Conservation (phyloP, 2,113 vertebrate species). For the Agapornis roseicollis region DNA sequence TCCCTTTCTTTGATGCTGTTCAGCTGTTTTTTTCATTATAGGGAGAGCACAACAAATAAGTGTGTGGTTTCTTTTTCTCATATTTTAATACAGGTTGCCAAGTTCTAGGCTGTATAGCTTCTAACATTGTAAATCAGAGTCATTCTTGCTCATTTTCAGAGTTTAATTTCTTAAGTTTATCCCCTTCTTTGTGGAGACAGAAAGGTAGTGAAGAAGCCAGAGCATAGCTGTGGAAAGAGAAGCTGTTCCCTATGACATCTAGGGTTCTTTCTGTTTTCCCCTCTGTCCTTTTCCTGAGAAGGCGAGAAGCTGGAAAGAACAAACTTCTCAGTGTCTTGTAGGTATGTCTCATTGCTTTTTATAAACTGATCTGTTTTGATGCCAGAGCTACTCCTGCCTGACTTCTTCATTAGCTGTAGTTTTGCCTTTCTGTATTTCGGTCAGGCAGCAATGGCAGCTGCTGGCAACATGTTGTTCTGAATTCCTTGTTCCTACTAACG, state of each 20-base stretch:
- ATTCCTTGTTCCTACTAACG: background rate
- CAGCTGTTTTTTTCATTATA: background rate
- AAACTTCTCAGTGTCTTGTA: background rate
- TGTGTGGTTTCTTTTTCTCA: background rate
- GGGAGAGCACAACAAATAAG: background rate
- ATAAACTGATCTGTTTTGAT: background rate
- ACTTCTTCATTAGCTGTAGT: background rate
- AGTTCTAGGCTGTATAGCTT: background rate
- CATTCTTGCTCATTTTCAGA: background rate
- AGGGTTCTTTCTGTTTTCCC: background rate
- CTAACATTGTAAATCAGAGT: background rate
- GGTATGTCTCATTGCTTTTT: background rate
- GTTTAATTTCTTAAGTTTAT: background rate
- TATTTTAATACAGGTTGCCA: background rate
- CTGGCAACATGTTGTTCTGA: background rate
- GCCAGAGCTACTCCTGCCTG: background rate
- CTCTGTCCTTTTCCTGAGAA: background rate
- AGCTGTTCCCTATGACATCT: fast-evolving
- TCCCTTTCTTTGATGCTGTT: background rate
- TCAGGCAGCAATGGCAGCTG: background rate
- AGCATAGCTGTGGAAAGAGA: background rate
- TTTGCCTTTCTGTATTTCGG: background rate
- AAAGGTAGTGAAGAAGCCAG: background rate
- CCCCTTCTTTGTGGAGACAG: background rate
- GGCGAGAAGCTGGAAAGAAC: background rate